Evolutionary conservation across 2,888 invertebrate genomes (phyloP), one percentile per base, ranked within the genome.

Genomic region (Teleogryllus oceanicus): DNA sequence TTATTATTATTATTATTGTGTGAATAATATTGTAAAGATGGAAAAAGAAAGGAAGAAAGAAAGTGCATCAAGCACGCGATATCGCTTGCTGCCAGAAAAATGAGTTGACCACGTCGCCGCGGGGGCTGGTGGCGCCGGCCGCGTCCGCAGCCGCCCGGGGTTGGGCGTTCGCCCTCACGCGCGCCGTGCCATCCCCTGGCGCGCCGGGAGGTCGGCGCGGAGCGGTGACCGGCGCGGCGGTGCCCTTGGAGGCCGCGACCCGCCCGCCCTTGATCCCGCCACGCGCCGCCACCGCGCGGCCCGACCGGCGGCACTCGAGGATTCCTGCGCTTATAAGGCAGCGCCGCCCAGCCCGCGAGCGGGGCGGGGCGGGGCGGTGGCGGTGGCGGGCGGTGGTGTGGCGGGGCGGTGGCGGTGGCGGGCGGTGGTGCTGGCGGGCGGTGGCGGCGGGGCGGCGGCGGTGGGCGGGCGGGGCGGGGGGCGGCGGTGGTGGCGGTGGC

Each of bases 191-290:
- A 18, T n/a, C n/a, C 62, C 16, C 62, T 18, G 62, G 62, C 16
- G 62, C 16, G 62, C 13, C 62, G n/a, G 62, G 62, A 16, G 62
- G 62, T 62, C 62, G 62, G n/a, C 62, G 62, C 62, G 16, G n/a
- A n/a, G 16, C 62, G 62, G n/a, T 62, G 62, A 62, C 62, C 62
- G n/a, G 13, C n/a, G 62, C 62, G n/a, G 62, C 62, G n/a, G 62
- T 62, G 62, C 62, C 62, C 62, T 62, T 62, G 62, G 62, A 62
- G 62, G n/a, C 62, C n/a, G 62, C 62, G 62, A 62, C 13, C 62
- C 62, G 16, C 16, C 62, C 62, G 62, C 62, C 62, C 62, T 62
- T 62, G 62, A 62, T 62, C 16, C 37, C 37, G 37, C 62, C 62
- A 16, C 62, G 11, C 13, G 5, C n/a, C 62, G 62, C 37, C 13